These are phyloP conservation scores for Paragorgia papillata DNA, from an alignment of 92 coral and sea anemone genomes.

Conservation along the genomic window DNA sequence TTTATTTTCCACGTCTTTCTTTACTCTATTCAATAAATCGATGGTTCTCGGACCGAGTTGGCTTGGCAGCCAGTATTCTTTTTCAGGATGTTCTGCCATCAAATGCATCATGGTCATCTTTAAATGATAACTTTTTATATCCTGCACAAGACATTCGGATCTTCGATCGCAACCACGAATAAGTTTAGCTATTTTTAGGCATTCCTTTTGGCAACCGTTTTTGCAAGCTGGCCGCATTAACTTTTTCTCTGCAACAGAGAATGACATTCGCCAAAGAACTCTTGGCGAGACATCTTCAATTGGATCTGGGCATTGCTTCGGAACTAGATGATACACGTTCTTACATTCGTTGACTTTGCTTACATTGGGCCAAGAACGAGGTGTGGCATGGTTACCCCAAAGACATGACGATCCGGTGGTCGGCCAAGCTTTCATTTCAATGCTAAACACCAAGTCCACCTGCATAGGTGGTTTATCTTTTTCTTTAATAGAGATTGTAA, in stretches of 20 bases:
- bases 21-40: constrained; percentile 10
- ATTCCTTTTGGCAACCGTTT: constrained; percentile 39
- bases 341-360: constrained; percentile 3
- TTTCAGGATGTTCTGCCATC: not conserved
- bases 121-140: not conserved
- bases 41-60: not conserved
- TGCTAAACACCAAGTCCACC: constrained; percentile 37
- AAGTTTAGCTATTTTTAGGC: constrained; percentile 17
- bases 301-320: constrained; percentile 13
- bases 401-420: constrained; percentile 6
- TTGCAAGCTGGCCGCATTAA: constrained; percentile 18
- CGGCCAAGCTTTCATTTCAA: constrained; percentile 34
- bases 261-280: constrained; percentile 44
- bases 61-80: not conserved
- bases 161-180: constrained; percentile 11
- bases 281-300: not conserved
- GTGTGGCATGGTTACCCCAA: constrained; percentile 3
- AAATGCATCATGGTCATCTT: not conserved
- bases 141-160: not conserved
- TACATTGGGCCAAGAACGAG: constrained; percentile 24
- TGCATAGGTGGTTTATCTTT: not conserved
- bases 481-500: not conserved
- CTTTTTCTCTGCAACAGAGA: constrained; percentile 43
- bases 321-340: constrained; percentile 38
- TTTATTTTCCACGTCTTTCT: not conserved